Evolutionary conservation across 64 coral and sea anemone genomes (phyloP).

Genomic region (Pachyseris speciosa): DNA sequence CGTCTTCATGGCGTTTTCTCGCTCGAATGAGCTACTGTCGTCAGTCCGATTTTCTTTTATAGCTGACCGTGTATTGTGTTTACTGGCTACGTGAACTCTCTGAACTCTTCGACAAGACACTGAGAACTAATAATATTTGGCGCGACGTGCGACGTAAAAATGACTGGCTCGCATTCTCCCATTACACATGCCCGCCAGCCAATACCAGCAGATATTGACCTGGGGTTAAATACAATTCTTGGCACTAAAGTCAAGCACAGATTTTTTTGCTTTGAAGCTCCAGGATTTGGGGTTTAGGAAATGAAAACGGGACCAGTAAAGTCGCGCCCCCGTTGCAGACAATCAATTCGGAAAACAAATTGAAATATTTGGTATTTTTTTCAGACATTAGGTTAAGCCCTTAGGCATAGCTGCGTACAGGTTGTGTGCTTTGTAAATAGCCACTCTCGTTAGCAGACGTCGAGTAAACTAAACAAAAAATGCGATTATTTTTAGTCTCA

Average conservation of each 20-base stretch:
- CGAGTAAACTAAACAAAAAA: constrained; percentile 36
- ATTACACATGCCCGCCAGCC: constrained; percentile 21
- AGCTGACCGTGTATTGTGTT: constrained; percentile 8
- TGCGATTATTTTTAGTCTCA: constrained; percentile 22
- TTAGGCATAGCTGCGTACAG: background rate
- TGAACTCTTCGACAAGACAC: constrained; percentile 1
- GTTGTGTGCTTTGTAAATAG: constrained; percentile 45
- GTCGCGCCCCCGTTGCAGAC: background rate
- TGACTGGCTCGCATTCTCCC: background rate
- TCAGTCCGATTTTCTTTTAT: constrained; percentile 27
- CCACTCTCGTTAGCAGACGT: constrained; percentile 18
- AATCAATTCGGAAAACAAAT: background rate
- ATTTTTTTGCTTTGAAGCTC: background rate
- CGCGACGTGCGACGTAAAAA: constrained; percentile 31
- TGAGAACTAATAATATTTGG: constrained; percentile 34
- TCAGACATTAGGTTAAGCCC: background rate
- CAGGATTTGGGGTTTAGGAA: background rate
- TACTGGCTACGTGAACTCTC: background rate
- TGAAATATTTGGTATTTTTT: background rate
- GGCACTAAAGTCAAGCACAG: background rate
- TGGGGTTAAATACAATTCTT: constrained; percentile 26
- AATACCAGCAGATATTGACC: constrained; percentile 13
- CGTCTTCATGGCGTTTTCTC: background rate
- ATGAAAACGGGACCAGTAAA: background rate
- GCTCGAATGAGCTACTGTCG: background rate